Conservation (phyloP, 2,113 vertebrate species). For the Hystrix brachyura region DNA sequence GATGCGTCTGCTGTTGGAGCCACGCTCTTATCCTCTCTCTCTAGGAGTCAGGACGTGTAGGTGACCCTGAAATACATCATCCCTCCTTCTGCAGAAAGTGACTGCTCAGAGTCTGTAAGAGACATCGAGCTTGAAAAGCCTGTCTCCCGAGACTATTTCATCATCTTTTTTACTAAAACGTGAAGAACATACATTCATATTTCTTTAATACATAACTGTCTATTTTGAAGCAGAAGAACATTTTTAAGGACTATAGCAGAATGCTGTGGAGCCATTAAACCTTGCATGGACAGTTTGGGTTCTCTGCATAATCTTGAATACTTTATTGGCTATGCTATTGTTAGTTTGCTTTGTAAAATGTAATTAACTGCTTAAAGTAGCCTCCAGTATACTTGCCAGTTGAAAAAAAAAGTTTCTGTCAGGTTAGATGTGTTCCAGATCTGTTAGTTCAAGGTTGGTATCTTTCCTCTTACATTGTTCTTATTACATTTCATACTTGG, state of each 20-base stretch:
- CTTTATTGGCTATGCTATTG: slow-evolving; percentile 66
- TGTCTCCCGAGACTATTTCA: neutral
- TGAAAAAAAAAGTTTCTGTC: slow-evolving; percentile 27
- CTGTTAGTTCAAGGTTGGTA: neutral
- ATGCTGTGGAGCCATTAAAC: neutral
- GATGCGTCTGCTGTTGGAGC: rapidly evolving
- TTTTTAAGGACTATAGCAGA: slow-evolving; percentile 25
- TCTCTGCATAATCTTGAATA: slow-evolving; percentile 59
- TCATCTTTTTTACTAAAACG: neutral
- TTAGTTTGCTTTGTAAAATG: slow-evolving; percentile 66
- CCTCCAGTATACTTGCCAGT: neutral
- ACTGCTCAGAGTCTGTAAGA: neutral
- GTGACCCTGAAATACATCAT: neutral
- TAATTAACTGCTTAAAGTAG: slow-evolving; percentile 12
- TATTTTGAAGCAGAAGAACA: slow-evolving; percentile 54
- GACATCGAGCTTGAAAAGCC: neutral
- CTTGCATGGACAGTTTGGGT: slow-evolving; percentile 28
- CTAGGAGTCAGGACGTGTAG: neutral
- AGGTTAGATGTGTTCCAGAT: neutral
- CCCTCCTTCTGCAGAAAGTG: neutral
- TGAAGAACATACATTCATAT: neutral
- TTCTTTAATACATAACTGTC: slow-evolving; percentile 44
- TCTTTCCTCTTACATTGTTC: neutral
- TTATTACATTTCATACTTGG: neutral
- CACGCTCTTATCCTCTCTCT: rapidly evolving